These are phyloP conservation scores for Drosophila ironensis DNA, from an alignment of 1,140 invertebrate genomes.

Conservation along the genomic window DNA sequence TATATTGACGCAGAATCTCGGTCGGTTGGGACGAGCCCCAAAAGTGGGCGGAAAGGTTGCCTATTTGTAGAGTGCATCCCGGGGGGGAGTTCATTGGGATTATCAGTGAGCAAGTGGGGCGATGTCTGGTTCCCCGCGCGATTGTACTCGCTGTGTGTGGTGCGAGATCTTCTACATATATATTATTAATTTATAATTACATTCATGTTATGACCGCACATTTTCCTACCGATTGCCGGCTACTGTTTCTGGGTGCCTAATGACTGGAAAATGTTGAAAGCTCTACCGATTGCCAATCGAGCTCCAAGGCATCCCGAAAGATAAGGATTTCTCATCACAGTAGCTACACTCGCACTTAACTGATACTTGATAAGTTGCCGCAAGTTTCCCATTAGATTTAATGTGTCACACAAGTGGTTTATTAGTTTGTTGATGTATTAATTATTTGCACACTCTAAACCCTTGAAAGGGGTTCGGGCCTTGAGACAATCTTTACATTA, in stretches of 20 bases:
- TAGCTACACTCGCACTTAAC: conserved; percentile 13
- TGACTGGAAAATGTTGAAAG: conserved; percentile 52
- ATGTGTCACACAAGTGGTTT: conserved; percentile 41
- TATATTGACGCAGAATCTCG: conserved; percentile 21
- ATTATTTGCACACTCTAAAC: not conserved
- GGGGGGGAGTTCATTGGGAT: conserved; percentile 12
- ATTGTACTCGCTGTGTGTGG: no score
- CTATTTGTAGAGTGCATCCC: conserved; percentile 14
- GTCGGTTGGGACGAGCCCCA: conserved; percentile 34
- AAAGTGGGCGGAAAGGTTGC: conserved; percentile 7
- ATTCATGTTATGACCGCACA: conserved; percentile 5
- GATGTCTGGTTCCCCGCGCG: conserved; percentile 31
- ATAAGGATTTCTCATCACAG: conserved; percentile 37
- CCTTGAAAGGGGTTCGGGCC: not conserved
- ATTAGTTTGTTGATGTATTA: conserved; percentile 42
- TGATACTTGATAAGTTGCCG: conserved; percentile 39
- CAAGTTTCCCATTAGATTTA: conserved; percentile 41
- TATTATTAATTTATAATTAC: conserved; percentile 32
- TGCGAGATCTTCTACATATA: no score
- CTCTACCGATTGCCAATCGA: conserved; percentile 32
- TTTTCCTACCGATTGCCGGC: conserved; percentile 20
- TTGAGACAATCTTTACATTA: not conserved
- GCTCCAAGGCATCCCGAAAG: conserved; percentile 32
- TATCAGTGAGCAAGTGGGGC: conserved; percentile 27
- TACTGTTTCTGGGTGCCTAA: conserved; percentile 48